These are phyloP conservation scores for Leucophenga montana DNA, from an alignment of 2,888 invertebrate species.

Conservation along the genomic window DNA sequence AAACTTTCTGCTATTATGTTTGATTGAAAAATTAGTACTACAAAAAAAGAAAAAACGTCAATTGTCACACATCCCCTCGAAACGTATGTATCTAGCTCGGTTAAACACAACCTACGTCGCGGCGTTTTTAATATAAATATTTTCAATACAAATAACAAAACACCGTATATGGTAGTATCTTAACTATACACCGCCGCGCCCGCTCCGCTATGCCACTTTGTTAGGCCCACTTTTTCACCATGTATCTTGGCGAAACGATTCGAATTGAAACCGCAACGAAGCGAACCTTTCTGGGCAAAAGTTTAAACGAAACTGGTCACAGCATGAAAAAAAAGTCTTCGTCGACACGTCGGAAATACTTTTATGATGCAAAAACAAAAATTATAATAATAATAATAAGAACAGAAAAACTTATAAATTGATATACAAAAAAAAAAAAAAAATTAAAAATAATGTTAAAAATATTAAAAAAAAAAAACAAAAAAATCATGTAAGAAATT, in stretches of 20 bases:
- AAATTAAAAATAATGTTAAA: too few relatives aligned
- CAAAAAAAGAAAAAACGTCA: not conserved
- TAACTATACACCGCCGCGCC: too few relatives aligned
- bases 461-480: not conserved
- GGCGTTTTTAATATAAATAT: too few relatives aligned
- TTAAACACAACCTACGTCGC: too few relatives aligned
- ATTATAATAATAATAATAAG: not conserved
- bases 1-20: not conserved
- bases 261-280: slow-evolving; percentile 35
- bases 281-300: slow-evolving; percentile 40
- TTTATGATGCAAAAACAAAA: not conserved
- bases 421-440: not conserved
- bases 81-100: too few relatives aligned
- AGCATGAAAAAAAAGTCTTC: not conserved
- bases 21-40: not conserved
- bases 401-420: not conserved
- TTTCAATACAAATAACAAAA: too few relatives aligned
- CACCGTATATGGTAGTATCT: too few relatives aligned
- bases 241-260: slow-evolving; percentile 20
- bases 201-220: too few relatives aligned
- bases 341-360: not conserved
- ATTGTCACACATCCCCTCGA: too few relatives aligned
- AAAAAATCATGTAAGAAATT: too few relatives aligned
- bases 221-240: slow-evolving; percentile 21
- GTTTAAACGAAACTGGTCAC: slow-evolving; percentile 41